A percentile compares a stretch with the other conserved stretches of the same genome.
phyloP scores from a whole-genome alignment of 2,797 vertebrate species.

The Myotis myotis region DNA sequence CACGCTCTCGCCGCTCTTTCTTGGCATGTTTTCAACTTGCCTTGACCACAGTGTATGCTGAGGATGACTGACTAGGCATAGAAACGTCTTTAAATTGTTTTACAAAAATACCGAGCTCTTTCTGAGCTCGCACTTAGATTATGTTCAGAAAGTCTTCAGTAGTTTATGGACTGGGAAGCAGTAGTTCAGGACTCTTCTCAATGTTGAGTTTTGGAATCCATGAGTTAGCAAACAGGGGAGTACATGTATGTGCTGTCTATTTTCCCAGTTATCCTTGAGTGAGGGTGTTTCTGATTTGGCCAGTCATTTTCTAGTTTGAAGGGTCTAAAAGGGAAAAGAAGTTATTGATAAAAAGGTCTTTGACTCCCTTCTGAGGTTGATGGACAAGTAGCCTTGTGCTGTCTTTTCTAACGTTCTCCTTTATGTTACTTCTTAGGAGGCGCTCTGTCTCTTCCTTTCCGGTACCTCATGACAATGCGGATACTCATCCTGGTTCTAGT shows the following conservation, averaged over 20 bases:
- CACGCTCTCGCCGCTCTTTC: not conserved
- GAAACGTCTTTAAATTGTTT: not conserved
- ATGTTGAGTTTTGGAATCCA: not conserved
- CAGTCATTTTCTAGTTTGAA: not conserved
- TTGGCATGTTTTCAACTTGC: slow-evolving; percentile 38
- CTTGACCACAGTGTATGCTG: not conserved
- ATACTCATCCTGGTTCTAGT: slow-evolving; percentile 85
- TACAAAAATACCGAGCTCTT: not conserved
- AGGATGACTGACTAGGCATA: not conserved
- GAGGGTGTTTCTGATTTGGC: not conserved
- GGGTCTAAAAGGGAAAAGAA: not conserved
- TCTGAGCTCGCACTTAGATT: not conserved
- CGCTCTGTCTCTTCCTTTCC: slow-evolving; percentile 90
- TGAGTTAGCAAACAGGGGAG: not conserved
- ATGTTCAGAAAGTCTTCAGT: not conserved
- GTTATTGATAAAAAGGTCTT: not conserved
- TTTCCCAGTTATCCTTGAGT: not conserved
- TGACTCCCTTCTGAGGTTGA: not conserved
- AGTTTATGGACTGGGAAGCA: not conserved
- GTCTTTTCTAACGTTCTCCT: slow-evolving; percentile 51
- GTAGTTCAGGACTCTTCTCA: not conserved
- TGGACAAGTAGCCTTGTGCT: not conserved
- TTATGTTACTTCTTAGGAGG: slow-evolving; percentile 86
- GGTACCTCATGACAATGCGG: slow-evolving; percentile 87
- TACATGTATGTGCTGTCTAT: not conserved